Base-by-base conservation (phyloP, 2,113 vertebrate genomes). In the Chaetodon trifascialis region DNA sequence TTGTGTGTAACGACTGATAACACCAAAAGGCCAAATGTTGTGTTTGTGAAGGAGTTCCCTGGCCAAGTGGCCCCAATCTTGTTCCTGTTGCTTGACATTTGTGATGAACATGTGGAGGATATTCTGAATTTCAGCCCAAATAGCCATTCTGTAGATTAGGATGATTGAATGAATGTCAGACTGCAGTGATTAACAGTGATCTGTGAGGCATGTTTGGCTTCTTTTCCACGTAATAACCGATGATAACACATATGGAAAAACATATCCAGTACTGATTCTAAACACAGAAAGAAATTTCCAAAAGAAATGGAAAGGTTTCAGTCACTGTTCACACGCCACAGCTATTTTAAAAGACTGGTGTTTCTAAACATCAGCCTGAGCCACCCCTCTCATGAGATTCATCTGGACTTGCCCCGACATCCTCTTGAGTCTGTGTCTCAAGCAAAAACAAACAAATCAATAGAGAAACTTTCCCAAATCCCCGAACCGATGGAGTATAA, bases 31-130 rank as follows among this genome's bases (percentile, higher is more conserved):
- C 83, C 69, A 85, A 66, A 67, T 40, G 52, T 46, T 12, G 7
- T 62, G 59, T 56, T 73, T 69, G 79, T 68, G 60, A 21, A 56
- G 12, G n/a, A 60, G 69, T 44, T 84, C 25, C n/a, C 17, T 12
- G 12, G 34, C 40, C 52, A 70, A 72, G 55, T 38, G 49, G 6
- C 51, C 15, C 14, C 25, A 47, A 74, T 79, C 38, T 25, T 47
- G 23, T 16, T 56, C 19, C 17, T 54, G n/a, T 75, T 46, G 54
- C 30, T 54, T 80, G 86, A 88, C 73, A 87, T 89, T 87, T 87
- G 60, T 79, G 59, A 42, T 62, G 12, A 79, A 52, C 70, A 16
- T 38, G 66, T 55, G 34, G 25, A 40, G 25, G 51, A 75, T 0
- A 83, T 76, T 83, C 66, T 80, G 10, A 19, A 47, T 69, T 76